Evolutionary conservation across 2,888 invertebrate genomes (phyloP), one percentile per base, ranked within the genome.

Genomic region (Nasonovia ribisnigri): DNA sequence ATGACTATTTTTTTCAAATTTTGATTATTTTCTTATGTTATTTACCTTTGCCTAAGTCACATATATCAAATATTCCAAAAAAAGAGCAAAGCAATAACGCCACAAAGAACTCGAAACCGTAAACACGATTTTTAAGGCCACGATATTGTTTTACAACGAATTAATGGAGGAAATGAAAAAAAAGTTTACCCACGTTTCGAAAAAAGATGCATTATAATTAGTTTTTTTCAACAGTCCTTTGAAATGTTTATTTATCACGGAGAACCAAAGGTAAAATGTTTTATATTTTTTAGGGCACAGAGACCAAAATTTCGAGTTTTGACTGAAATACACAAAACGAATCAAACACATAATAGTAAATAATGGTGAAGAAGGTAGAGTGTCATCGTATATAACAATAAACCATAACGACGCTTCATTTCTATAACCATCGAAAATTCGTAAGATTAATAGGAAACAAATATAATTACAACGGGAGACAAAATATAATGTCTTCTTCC

Each of bases 151-250:
- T 24, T 43, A 84, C 43, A n/a, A 46, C 11, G n/a, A 57, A 86
- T 91, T 84, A 54, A 84, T 43, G 91, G 16, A n/a, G 5, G n/a
- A 57, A 46, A 84, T 46, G 24, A 86, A 91, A 86, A 91, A 57
- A 57, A 88, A 11, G 51, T 42, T 43, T 84, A 84, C 84, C 90
- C 90, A 26, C 16, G 48, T 90, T 36, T 77, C 77, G 11, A 77
- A 90, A 91, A 91, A 13, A 89, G 0, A 42, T 60, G 46, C 29
- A 46, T 11, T 89, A 42, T 54, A 91, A 91, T 91, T 84, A 91
- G 29, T 42, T 51, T 84, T 84, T 84, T 42, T 8, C n/a, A n/a
- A 88, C 13, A 6, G 36, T 77, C 36, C 20, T 6, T 77, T 36
- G 20, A 77, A 77, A 77, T 77, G 20, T 77, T 36, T 36, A 36